These are phyloP conservation scores for Ramphastos sulfuratus DNA, from an alignment of 2,113 vertebrate species.

Conservation along the genomic window DNA sequence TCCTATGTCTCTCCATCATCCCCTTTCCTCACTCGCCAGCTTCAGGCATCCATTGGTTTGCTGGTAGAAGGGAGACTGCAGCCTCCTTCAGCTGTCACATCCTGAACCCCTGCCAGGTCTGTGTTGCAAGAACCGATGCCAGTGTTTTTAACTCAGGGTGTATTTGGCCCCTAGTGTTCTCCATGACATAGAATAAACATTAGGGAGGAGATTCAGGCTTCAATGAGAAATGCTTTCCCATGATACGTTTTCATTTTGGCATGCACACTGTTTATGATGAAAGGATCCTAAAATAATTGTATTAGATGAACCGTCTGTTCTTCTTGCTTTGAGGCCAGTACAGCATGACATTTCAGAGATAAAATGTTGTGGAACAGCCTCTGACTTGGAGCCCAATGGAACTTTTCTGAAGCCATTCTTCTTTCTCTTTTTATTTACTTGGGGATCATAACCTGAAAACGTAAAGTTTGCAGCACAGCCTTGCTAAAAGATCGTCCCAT, in stretches of 20 bases:
- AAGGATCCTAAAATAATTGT: slow-evolving; percentile 72
- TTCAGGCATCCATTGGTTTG: background rate
- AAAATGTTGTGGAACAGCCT: slow-evolving; percentile 62
- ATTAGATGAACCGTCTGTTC: slow-evolving; percentile 71
- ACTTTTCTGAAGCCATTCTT: slow-evolving; percentile 42
- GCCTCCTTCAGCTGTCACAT: slow-evolving; percentile 34
- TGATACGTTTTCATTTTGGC: slow-evolving; percentile 69
- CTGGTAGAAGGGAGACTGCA: background rate
- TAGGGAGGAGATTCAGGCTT: slow-evolving; percentile 60
- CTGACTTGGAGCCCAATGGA: slow-evolving; percentile 52
- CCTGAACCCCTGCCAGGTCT: slow-evolving; percentile 30
- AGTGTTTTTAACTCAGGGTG: slow-evolving; percentile 60
- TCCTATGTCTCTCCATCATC: background rate
- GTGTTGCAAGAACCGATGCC: slow-evolving; percentile 45
- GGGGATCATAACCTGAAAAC: slow-evolving; percentile 42
- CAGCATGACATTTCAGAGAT: slow-evolving; percentile 67
- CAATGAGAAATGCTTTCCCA: slow-evolving; percentile 71
- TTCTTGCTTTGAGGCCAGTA: slow-evolving; percentile 64
- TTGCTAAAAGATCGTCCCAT: background rate
- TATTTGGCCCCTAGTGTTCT: slow-evolving; percentile 55
- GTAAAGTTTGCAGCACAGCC: background rate
- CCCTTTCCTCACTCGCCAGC: background rate
- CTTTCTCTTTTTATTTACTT: slow-evolving; percentile 9
- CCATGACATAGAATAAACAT: slow-evolving; percentile 66
- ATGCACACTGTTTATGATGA: slow-evolving; percentile 65